Evolutionary conservation across 1,140 invertebrate species (phyloP), one percentile per base, ranked within the genome.

Genomic region (Spodoptera frugiperda): DNA sequence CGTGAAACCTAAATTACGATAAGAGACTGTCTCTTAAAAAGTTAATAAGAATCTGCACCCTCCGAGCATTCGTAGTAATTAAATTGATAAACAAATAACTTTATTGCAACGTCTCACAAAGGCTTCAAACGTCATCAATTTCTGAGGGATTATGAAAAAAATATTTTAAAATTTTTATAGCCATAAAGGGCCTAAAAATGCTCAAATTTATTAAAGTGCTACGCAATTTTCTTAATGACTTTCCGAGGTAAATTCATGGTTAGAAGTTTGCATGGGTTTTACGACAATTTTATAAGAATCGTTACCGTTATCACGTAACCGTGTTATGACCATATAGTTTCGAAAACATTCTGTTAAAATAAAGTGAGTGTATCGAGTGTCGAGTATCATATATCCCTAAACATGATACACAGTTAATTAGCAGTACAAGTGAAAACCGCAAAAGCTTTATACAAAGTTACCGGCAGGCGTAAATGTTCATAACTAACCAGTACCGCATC

Each of bases 31-130:
- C 12, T 9, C 33, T 11, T 10, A 72, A 72, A 15, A 48, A 12
- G 30, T 46, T 55, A 71, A 71, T 72, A 72, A 72, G 53, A 44
- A 21, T 57, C 46, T 57, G 46, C n/a, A 17, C 15, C 25, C n/a
- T 54, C 39, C 14, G 49, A 33, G 14, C 30, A 25, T 53, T 70
- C 55, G 6, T 39, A 30, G 25, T 53, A 54, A 53, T 55, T 51
- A 54, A 51, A 17, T 54, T 54, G 25, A 54, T 54, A 33, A 63
- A 63, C 59, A 63, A 46, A 63, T 44, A 17, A 61, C 44, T 15
- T 63, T 17, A n/a, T 33, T 19, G 25, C 30, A 39, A 14, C 15
- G n/a, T n/a, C 12, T n/a, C 11, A 15, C 4, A 39, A 44, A 19
- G 10, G 30, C 44, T 44, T 17, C n/a, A 10, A 17, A n/a, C 21